A percentile compares a stretch with the other conserved stretches of the same genome.
Conservation (phyloP, 2,888 invertebrate genomes). For the Ashinkailepas kermadecensis region DNA sequence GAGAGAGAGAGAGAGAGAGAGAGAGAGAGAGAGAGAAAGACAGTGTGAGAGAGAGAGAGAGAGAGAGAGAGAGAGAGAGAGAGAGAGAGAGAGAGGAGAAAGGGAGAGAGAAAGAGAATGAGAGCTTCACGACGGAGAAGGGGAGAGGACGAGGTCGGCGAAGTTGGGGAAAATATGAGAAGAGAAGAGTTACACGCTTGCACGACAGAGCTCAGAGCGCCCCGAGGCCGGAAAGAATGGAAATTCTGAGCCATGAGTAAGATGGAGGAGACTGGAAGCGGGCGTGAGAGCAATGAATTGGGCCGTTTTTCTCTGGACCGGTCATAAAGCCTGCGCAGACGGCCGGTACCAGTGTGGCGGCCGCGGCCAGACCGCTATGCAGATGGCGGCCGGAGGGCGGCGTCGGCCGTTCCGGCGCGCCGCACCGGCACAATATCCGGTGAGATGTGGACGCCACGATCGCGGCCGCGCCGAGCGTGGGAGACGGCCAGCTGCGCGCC, state of each 20-base stretch:
- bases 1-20: too few species aligned
- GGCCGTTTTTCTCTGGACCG: not conserved
- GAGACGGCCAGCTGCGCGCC: not conserved
- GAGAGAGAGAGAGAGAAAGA: too few species aligned
- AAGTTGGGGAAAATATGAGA: not conserved
- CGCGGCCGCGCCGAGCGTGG: not conserved
- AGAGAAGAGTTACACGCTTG: too few species aligned
- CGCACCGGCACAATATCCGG: too few species aligned
- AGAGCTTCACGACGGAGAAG: too few species aligned
- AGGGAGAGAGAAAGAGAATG: too few species aligned
- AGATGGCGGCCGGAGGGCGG: not conserved
- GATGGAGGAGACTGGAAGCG: not conserved
- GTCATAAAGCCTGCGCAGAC: not conserved
- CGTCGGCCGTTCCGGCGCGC: too few species aligned
- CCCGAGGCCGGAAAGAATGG: not conserved
- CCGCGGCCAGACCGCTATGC: not conserved
- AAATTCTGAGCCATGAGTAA: conserved; percentile 8
- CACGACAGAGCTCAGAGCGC: not conserved
- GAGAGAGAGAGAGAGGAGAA: too few species aligned
- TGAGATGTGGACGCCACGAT: not conserved
- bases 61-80: too few species aligned
- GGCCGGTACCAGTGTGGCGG: not conserved
- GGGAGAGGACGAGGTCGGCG: not conserved
- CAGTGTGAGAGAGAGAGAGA: too few species aligned
- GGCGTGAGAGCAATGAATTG: not conserved